These are phyloP conservation scores for Sus scrofa DNA, from an alignment of 2,113 vertebrate species.

Conservation along the genomic window DNA sequence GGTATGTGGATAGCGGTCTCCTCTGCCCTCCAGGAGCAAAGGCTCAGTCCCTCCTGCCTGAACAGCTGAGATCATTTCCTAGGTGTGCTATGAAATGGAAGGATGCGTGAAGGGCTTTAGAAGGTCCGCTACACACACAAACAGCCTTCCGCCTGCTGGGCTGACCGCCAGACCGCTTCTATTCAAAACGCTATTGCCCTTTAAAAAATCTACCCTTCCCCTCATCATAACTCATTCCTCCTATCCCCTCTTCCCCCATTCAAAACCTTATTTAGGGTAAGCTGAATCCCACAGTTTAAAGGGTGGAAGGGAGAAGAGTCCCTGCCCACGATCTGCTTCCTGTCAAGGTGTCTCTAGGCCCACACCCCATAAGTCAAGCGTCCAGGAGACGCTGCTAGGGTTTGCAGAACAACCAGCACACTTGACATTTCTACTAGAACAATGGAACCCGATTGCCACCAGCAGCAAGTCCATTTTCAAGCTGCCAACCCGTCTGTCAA, in stretches of 20 bases:
- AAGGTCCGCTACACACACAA: neutral
- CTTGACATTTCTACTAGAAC: neutral
- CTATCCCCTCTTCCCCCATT: too few relatives aligned
- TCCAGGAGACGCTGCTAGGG: neutral
- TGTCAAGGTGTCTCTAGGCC: neutral
- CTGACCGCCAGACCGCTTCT: neutral
- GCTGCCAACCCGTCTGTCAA: neutral
- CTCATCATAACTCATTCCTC: neutral
- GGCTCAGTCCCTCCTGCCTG: neutral
- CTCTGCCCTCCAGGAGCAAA: neutral
- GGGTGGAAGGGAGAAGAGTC: neutral
- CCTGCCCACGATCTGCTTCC: neutral
- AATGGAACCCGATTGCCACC: neutral
- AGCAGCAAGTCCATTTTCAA: slow-evolving; percentile 10
- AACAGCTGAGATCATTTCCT: neutral
- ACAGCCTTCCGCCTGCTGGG: neutral
- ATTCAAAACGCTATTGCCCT: neutral
- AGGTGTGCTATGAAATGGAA: neutral
- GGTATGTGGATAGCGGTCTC: neutral
- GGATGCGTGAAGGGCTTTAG: neutral
- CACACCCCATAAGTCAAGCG: neutral
- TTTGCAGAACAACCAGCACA: neutral
- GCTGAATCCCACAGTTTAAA: neutral
- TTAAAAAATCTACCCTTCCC: neutral
- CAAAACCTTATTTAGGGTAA: neutral